These are phyloP conservation scores for Tromatobia lineatoria DNA, from an alignment of 2,888 invertebrate genomes.

Conservation along the genomic window DNA sequence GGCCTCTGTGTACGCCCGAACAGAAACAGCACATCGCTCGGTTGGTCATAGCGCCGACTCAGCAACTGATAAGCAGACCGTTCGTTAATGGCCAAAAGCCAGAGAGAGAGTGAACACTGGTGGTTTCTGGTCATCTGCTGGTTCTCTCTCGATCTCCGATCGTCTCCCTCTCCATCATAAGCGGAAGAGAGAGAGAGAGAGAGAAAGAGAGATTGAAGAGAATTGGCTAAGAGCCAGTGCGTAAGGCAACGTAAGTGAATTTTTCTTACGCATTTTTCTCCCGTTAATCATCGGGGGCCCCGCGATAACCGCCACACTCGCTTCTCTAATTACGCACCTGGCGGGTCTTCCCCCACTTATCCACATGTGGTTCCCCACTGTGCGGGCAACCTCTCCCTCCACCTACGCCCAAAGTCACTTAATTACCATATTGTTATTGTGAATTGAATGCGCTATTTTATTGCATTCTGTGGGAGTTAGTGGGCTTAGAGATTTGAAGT, in stretches of 20 bases:
- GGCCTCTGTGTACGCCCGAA: constrained; percentile 74
- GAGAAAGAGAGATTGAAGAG: background rate
- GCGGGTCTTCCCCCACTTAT: constrained; percentile 20
- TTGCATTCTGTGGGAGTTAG: constrained; percentile 7
- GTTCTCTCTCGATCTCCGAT: constrained; percentile 12
- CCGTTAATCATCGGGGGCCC: constrained; percentile 30
- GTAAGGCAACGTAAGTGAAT: constrained; percentile 63
- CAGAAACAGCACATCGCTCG: constrained; percentile 76
- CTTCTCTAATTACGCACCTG: constrained; percentile 54
- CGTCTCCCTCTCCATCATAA: constrained; percentile 14
- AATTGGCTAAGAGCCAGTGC: constrained; percentile 79
- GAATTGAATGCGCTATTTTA: constrained; percentile 33
- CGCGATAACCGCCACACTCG: background rate
- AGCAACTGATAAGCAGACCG: constrained; percentile 81
- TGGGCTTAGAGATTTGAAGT: background rate
- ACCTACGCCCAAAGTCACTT: constrained; percentile 29
- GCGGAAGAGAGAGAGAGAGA: background rate
- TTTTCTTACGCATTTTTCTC: constrained; percentile 63
- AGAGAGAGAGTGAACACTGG: constrained; percentile 16
- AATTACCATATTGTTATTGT: constrained; percentile 44
- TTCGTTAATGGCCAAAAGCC: constrained; percentile 79
- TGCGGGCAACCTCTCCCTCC: background rate
- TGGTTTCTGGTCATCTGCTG: background rate
- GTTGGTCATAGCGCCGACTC: constrained; percentile 81
- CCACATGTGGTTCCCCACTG: constrained; percentile 4